Evolutionary conservation across 2,888 invertebrate species (phyloP), one percentile per base, ranked within the genome.

Genomic region (Phaonia tiefii): DNA sequence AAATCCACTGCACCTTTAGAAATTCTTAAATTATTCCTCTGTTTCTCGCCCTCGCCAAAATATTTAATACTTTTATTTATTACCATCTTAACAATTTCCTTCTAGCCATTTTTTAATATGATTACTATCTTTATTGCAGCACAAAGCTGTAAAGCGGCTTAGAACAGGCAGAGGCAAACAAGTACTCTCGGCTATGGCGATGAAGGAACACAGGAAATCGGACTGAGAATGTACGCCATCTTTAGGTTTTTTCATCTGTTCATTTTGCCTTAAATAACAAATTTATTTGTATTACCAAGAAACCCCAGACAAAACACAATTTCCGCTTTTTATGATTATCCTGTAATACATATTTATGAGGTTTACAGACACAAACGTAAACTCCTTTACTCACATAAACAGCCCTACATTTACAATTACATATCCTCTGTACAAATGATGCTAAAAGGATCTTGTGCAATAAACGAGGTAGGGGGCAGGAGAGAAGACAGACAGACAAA

Each of bases 301-400:
- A 75, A 31, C 31, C 42, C 74, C 80, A 81, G 80, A 81, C 80
- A 84, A 83, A 86, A 85, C 86, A 88, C 89, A 89, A 88, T 89
- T 89, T 88, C 89, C 88, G 89, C 63, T 86, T 88, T 88, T 89
- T 88, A 88, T 88, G 88, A 88, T 88, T 89, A 88, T 89, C 88
- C 89, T 86, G 89, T 88, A 89, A 88, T 88, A 87, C 88, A 88
- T 88, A 89, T 88, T 88, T 89, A 89, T 87, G 87, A 87, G 25
- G 56, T 15, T 39, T 13, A n/a, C 22, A 67, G 25, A 44, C 42
- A 72, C 58, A 77, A 67, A 72, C 22, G 60, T 60, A 67, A 42
- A 58, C 67, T 39, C 13, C 49, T 58, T 49, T 54, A 51, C 39
- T 31, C 20, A 37, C 31, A 51, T 20, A 54, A 17, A 49, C 17